A percentile compares a stretch with the other conserved stretches of the same genome.
These are phyloP conservation scores for Nomada goodeniana DNA, from an alignment of 2,888 invertebrate genomes.

Conservation along the genomic window DNA sequence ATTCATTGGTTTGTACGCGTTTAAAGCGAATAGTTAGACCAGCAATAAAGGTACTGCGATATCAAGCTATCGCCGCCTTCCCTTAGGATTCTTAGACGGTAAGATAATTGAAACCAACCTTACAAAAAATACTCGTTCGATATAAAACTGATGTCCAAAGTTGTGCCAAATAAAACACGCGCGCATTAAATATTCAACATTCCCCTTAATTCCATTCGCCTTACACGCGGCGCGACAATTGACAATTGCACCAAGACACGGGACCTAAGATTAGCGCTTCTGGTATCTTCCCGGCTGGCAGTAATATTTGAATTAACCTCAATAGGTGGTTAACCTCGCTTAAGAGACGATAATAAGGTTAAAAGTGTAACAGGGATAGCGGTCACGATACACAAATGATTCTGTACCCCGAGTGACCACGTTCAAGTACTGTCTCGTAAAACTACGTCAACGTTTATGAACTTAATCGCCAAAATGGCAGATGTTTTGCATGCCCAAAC, in stretches of 20 bases:
- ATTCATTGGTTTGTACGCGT: no score
- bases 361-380: constrained; percentile 34
- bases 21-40: no score
- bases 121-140: neutral
- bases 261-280: constrained; percentile 27
- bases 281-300: constrained; percentile 5
- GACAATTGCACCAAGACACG: neutral
- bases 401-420: constrained; percentile 13
- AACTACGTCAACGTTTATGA: constrained; percentile 32
- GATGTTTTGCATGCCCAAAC: constrained; percentile 55
- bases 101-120: no score
- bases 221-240: neutral
- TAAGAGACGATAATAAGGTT: constrained; percentile 46
- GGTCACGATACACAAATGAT: constrained; percentile 25
- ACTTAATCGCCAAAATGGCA: constrained; percentile 1
- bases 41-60: no score
- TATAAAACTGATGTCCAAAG: neutral
- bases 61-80: no score
- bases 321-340: constrained; percentile 47
- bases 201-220: no score
- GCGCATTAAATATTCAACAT: neutral
- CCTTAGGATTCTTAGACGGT: no score
- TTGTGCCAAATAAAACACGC: neutral
- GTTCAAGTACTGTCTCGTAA: constrained; percentile 33
- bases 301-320: constrained; percentile 44